A percentile compares a stretch with the other conserved stretches of the same genome.
These are phyloP conservation scores for Ophioninae sp. DNA, from an alignment of 2,888 invertebrate genomes.

Conservation along the genomic window DNA sequence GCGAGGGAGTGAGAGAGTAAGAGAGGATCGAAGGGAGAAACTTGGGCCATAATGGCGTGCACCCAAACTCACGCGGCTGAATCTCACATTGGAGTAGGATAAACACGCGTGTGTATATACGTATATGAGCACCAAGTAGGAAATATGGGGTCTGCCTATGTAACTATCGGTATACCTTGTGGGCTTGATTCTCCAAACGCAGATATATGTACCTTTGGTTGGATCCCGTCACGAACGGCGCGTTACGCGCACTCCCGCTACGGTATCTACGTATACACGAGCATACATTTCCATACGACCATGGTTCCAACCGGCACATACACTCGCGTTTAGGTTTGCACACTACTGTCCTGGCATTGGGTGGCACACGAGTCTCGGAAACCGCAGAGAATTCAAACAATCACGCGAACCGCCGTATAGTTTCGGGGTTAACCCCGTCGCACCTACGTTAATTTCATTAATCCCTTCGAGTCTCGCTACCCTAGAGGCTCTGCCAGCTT, in stretches of 20 bases:
- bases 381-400: slow-evolving; percentile 73
- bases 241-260: slow-evolving; percentile 55
- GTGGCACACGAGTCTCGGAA: slow-evolving; percentile 66
- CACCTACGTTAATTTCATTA: slow-evolving; percentile 74
- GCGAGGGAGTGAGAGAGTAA: slow-evolving; percentile 26
- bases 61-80: slow-evolving; percentile 64
- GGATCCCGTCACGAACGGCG: slow-evolving; percentile 50
- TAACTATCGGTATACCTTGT: slow-evolving; percentile 40
- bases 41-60: slow-evolving; percentile 65
- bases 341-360: slow-evolving; percentile 43
- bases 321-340: slow-evolving; percentile 2
- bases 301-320: slow-evolving; percentile 18
- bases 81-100: slow-evolving; percentile 63
- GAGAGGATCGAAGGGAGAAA: slow-evolving; percentile 42
- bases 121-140: slow-evolving; percentile 30
- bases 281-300: slow-evolving; percentile 7
- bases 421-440: slow-evolving; percentile 75
- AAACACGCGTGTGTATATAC: slow-evolving; percentile 60
- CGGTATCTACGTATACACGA: slow-evolving; percentile 13
- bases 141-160: slow-evolving; percentile 11
- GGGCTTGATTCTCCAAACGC: slow-evolving; percentile 38
- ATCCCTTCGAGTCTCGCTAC: slow-evolving; percentile 52
- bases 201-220: slow-evolving; percentile 15
- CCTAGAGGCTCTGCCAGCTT: slow-evolving; percentile 14
- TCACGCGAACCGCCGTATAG: slow-evolving; percentile 73